Base-by-base conservation (phyloP, 2,113 vertebrate species). In the Psephotus haematonotus region DNA sequence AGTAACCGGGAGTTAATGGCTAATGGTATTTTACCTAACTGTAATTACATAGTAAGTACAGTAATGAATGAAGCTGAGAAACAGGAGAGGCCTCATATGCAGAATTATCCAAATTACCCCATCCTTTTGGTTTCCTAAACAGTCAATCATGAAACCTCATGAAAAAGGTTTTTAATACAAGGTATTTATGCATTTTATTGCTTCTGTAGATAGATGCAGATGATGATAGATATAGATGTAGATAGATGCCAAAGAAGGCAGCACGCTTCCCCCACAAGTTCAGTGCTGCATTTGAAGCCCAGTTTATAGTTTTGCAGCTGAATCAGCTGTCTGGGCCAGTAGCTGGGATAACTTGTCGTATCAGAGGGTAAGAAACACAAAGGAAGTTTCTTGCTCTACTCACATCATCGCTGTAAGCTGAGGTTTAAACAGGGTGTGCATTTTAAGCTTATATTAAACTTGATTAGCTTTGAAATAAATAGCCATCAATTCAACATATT, bases 1-100 rank as follows among this genome's bases (percentile, higher is more conserved):
- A 86, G 65, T 64, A 95, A 44, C 44, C 76, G 69, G 24, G 83
- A 95, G 91, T 92, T 86, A 91, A 93, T 72, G 57, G 31, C 37
- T 89, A 80, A 95, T 77, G 37, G 28, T 53, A 49, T 92, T 77
- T 72, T 49, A 72, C 53, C 47, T 57, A 76, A 44, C 37, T 41
- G 57, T 71, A 87, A 91, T 97, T 93, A 69, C 59, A 29, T 37
- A 57, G 84, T 62, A 92, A 76, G 49, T 62, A 17, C 6, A 79
- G 17, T 79, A 92, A 87, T 62, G 52, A 89, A 87, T 69, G 37
- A 85, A 77, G 41, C 46, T 62, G 53, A 87, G 59, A 92, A 94
- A 87, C 53, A 87, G 24, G 57, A 94, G 44, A 65, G 41, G 15
- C 18, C 92, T 65, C 52, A 71, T 27, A 65, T 15, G 13, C 53